Percentiles rank a stretch among this genome's conserved stretches.
Evolutionary conservation across 2,888 invertebrate genomes (phyloP).

Genomic region (Deroplatys truncata): DNA sequence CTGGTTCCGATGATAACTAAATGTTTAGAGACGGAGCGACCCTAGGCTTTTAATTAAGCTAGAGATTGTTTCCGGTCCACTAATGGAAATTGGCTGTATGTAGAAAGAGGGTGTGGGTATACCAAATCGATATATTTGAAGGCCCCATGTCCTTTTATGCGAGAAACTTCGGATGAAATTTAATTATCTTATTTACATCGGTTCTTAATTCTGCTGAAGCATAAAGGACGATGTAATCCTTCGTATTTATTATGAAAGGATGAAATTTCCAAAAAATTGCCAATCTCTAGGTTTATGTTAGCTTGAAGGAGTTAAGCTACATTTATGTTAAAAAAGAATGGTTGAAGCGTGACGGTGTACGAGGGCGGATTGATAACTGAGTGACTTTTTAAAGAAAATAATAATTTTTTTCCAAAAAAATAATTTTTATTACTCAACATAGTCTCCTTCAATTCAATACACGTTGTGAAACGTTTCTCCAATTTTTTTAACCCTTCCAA

Average conservation of each 20-base stretch:
- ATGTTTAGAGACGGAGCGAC: not conserved
- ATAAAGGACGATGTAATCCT: not conserved
- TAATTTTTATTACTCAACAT: too few species aligned
- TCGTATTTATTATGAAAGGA: not conserved
- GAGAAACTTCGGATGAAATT: not conserved
- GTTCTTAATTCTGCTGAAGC: not conserved
- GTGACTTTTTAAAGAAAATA: too few species aligned
- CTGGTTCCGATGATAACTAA: not conserved
- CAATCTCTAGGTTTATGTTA: too few species aligned
- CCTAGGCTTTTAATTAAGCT: slow-evolving; percentile 18
- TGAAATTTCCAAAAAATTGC: too few species aligned
- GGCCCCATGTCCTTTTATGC: not conserved
- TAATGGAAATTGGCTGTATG: slow-evolving; percentile 10
- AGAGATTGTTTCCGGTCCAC: slow-evolving; percentile 10
- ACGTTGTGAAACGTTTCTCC: too few species aligned
- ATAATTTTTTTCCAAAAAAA: too few species aligned
- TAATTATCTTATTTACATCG: not conserved
- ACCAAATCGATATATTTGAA: not conserved
- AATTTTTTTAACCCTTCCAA: too few species aligned
- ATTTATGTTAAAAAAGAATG: too few species aligned
- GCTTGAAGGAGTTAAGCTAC: too few species aligned
- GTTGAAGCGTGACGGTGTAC: too few species aligned
- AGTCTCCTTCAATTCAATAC: too few species aligned
- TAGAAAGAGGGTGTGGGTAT: not conserved
- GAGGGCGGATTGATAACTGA: too few species aligned